phyloP scores from a whole-genome alignment of 2,797 vertebrate species.

The Channallabes apus region DNA sequence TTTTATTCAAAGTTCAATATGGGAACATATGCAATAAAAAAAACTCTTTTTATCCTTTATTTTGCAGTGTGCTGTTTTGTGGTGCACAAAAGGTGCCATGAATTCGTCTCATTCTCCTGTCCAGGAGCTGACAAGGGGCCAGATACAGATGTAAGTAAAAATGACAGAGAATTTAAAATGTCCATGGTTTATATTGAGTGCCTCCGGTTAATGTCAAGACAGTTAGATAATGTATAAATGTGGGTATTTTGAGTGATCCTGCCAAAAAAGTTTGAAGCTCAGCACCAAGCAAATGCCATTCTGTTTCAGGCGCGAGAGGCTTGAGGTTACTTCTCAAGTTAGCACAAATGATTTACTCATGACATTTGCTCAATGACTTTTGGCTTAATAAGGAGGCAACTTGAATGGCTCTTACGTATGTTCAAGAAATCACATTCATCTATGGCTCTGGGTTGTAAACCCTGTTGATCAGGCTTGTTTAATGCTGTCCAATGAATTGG shows the following conservation, averaged over 20 bases:
- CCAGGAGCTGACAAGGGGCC: slow-evolving; percentile 96
- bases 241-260: background rate
- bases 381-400: background rate
- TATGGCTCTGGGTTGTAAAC: background rate
- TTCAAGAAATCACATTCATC: background rate
- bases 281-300: background rate
- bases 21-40: background rate
- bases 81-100: slow-evolving; percentile 98
- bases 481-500: background rate
- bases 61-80: slow-evolving; percentile 94
- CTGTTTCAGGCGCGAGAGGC: background rate
- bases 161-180: background rate
- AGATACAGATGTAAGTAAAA: slow-evolving; percentile 91
- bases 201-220: background rate
- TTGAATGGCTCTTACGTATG: background rate
- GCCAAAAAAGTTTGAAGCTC: background rate
- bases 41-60: background rate
- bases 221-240: background rate
- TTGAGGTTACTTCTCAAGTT: background rate
- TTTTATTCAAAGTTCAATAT: background rate
- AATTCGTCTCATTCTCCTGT: slow-evolving; percentile 93
- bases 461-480: background rate
- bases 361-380: background rate
- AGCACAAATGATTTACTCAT: slow-evolving; percentile 12
- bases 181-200: background rate